These are phyloP conservation scores for Nephotettix cincticeps DNA, from an alignment of 1,140 invertebrate species.

Conservation along the genomic window DNA sequence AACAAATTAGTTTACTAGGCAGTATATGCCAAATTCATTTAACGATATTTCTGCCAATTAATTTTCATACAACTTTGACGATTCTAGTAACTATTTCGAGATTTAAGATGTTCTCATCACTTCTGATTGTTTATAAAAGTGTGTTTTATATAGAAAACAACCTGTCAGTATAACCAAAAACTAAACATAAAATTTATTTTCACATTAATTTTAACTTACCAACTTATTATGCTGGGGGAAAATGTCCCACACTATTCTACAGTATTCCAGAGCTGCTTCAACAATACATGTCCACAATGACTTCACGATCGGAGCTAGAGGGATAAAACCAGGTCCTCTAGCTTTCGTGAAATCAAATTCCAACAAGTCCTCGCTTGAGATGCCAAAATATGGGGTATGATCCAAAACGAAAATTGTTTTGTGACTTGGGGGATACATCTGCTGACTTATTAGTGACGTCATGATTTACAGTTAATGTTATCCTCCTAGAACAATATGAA, in stretches of 20 bases:
- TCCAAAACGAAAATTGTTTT: conserved; percentile 96
- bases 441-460: conserved; percentile 9
- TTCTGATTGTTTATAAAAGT: too few relatives aligned
- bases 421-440: conserved; percentile 70
- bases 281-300: conserved; percentile 93
- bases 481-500: too few relatives aligned
- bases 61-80: too few relatives aligned
- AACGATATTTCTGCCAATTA: too few relatives aligned
- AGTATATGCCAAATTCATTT: too few relatives aligned
- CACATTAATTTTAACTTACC: conserved; percentile 57
- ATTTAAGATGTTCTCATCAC: too few relatives aligned
- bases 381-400: conserved; percentile 84
- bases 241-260: conserved; percentile 94
- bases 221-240: conserved; percentile 81
- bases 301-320: conserved; percentile 78
- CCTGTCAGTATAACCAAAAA: too few relatives aligned
- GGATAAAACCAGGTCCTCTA: conserved; percentile 66
- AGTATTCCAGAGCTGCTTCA: conserved; percentile 93
- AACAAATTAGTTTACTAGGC: too few relatives aligned
- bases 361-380: conserved; percentile 80
- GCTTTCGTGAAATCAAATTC: conserved; percentile 86
- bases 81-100: too few relatives aligned
- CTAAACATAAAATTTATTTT: too few relatives aligned
- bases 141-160: too few relatives aligned
- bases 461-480: background rate